phyloP scores from a whole-genome alignment of 2,888 invertebrate genomes.

The Maniola hyperantus region DNA sequence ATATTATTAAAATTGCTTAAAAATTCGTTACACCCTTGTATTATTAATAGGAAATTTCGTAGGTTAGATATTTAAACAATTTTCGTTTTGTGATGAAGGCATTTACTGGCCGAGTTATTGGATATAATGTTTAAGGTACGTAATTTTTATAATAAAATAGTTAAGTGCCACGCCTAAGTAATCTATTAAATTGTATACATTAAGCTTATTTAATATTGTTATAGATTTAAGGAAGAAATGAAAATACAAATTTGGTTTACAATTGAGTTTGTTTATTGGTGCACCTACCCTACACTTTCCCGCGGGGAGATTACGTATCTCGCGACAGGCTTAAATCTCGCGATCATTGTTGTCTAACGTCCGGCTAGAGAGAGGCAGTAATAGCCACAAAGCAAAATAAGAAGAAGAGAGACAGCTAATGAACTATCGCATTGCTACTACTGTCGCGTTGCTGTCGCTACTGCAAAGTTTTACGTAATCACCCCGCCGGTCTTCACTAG shows the following conservation, averaged over 20 bases:
- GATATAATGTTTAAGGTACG: slow-evolving; percentile 61
- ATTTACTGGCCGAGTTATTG: slow-evolving; percentile 76
- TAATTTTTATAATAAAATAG: slow-evolving; percentile 72
- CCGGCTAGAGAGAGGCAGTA: too few relatives aligned
- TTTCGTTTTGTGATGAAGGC: slow-evolving; percentile 73
- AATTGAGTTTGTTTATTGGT: slow-evolving; percentile 38
- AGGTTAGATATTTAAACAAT: slow-evolving; percentile 49
- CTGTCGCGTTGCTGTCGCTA: too few relatives aligned
- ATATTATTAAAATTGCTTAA: not conserved
- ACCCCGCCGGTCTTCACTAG: too few relatives aligned
- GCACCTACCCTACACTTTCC: not conserved
- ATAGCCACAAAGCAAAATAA: too few relatives aligned
- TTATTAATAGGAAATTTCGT: slow-evolving; percentile 41
- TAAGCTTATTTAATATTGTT: slow-evolving; percentile 79
- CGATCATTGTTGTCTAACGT: too few relatives aligned
- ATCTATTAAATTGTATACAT: slow-evolving; percentile 64
- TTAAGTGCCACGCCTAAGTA: slow-evolving; percentile 79
- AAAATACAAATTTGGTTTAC: slow-evolving; percentile 70
- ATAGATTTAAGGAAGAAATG: slow-evolving; percentile 64
- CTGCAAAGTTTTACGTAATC: too few relatives aligned
- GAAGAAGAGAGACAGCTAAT: too few relatives aligned
- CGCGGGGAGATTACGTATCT: too few relatives aligned
- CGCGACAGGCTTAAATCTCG: too few relatives aligned
- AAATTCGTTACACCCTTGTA: slow-evolving; percentile 16
- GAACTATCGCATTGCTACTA: too few relatives aligned